phyloP scores from a whole-genome alignment of 2,888 invertebrate species.

The Pseudococcus longispinus region DNA sequence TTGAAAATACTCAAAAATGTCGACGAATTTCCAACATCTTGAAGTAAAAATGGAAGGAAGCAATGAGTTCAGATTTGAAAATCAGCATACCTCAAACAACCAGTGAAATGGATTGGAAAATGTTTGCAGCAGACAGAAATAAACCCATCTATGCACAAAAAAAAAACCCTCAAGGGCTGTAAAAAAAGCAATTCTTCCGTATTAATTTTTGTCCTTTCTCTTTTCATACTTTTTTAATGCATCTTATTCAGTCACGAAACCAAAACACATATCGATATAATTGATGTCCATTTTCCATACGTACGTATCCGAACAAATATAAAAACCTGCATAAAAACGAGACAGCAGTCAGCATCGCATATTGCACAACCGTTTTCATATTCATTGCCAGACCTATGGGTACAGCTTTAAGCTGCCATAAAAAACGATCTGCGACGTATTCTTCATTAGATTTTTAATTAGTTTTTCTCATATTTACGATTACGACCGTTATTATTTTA shows the following conservation, averaged over 20 bases:
- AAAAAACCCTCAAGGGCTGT: too few species aligned
- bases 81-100: too few species aligned
- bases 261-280: not conserved
- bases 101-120: too few species aligned
- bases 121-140: too few species aligned
- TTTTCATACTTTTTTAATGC: not conserved
- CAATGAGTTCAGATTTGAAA: too few species aligned
- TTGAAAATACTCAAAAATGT: too few species aligned
- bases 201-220: not conserved
- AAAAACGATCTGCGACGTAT: not conserved
- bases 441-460: constrained; percentile 13
- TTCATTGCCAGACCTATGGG: not conserved
- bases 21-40: too few species aligned
- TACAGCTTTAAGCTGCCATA: not conserved
- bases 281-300: not conserved
- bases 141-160: too few species aligned
- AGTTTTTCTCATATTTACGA: constrained; percentile 25
- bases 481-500: constrained; percentile 9
- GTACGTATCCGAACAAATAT: not conserved
- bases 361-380: not conserved
- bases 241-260: not conserved
- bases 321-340: not conserved
- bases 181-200: too few species aligned
- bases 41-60: too few species aligned
- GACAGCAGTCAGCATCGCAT: not conserved